Evolutionary conservation across 2,797 vertebrate species (phyloP).

Genomic region (Microtus obscurus): DNA sequence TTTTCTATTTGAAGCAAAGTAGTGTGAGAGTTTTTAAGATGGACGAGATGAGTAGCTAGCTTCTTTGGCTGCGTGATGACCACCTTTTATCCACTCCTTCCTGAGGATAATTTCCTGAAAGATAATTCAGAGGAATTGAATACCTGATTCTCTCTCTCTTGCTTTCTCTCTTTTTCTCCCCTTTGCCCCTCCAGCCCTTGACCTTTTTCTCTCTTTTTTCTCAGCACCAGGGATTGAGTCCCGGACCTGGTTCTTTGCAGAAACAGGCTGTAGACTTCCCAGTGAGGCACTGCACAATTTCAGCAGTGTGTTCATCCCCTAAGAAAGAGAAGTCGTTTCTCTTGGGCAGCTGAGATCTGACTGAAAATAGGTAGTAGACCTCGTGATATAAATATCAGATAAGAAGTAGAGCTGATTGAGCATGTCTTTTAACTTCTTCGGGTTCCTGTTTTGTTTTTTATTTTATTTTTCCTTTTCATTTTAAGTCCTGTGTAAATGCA

Average conservation of each 20-base stretch:
- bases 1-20: conserved; percentile 69
- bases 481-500: not conserved
- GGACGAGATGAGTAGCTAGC: not conserved
- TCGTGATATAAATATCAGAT: not conserved
- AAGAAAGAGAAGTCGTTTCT: not conserved
- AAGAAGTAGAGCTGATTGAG: not conserved
- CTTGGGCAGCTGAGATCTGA: not conserved
- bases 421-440: not conserved
- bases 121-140: not conserved
- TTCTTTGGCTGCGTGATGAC: not conserved
- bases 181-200: rapidly evolving
- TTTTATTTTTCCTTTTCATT: not conserved
- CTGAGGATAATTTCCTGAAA: not conserved
- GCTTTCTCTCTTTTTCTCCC: too few species aligned
- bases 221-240: not conserved
- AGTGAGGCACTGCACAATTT: not conserved
- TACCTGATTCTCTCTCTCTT: not conserved
- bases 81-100: too few species aligned
- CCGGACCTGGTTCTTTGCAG: not conserved
- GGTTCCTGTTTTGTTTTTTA: not conserved
- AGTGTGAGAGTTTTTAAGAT: not conserved
- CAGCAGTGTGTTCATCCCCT: not conserved
- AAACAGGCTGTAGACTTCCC: not conserved
- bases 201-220: not conserved
- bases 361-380: not conserved